Percentiles rank a stretch among this genome's conserved stretches.
These are phyloP conservation scores for Thinocorus orbignyianus DNA, from an alignment of 2,113 vertebrate genomes.

Conservation along the genomic window DNA sequence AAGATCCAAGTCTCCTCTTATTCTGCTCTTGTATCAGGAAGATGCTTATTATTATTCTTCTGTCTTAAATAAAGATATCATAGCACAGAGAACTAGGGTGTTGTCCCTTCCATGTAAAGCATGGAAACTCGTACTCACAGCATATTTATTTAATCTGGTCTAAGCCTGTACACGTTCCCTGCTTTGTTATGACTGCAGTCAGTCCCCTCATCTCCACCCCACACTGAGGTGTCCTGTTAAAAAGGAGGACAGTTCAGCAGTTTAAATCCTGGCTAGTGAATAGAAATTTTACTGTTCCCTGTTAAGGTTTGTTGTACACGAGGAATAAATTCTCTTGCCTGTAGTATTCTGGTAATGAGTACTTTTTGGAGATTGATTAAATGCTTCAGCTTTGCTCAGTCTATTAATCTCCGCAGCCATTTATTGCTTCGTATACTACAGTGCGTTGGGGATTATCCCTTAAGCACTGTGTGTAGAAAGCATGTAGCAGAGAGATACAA, in stretches of 20 bases:
- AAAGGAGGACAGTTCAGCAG: neutral
- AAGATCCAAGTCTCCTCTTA: neutral
- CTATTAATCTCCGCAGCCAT: conserved; percentile 67
- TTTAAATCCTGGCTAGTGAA: neutral
- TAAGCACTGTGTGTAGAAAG: conserved; percentile 63
- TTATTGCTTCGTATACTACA: conserved; percentile 55
- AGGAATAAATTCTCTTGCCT: conserved; percentile 27
- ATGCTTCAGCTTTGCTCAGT: conserved; percentile 52
- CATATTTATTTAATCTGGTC: neutral
- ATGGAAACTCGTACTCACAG: neutral
- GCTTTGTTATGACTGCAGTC: neutral
- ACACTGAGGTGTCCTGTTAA: neutral
- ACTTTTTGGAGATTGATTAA: conserved; percentile 56
- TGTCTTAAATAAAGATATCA: neutral
- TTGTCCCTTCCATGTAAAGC: neutral
- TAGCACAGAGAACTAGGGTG: neutral
- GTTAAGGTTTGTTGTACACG: neutral
- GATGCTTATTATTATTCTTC: neutral
- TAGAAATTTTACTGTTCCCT: neutral
- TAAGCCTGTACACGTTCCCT: neutral
- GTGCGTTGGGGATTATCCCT: conserved; percentile 61
- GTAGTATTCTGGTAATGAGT: conserved; percentile 43
- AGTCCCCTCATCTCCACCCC: neutral
- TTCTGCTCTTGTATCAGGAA: neutral
- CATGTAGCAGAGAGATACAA: conserved; percentile 45